A percentile compares a stretch with the other conserved stretches of the same genome.
Conservation (phyloP, 2,888 invertebrate genomes). For the Coelopa pilipes region DNA sequence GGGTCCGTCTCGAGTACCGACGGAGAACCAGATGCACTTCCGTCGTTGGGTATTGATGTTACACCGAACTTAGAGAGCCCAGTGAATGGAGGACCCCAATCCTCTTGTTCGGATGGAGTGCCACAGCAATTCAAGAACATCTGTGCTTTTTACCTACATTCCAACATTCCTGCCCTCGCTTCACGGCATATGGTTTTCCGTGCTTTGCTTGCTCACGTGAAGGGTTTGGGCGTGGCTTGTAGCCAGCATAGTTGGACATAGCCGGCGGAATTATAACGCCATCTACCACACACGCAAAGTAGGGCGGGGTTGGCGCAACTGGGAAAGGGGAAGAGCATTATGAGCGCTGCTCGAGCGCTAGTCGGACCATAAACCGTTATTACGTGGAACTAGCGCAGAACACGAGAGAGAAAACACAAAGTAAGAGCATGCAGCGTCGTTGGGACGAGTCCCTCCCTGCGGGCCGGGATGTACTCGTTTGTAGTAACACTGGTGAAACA, state of each 20-base stretch:
- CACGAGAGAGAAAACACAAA: slow-evolving; percentile 42
- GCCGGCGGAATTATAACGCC: slow-evolving; percentile 38
- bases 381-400: slow-evolving; percentile 39
- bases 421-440: slow-evolving; percentile 34
- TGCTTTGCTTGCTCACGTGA: slow-evolving; percentile 53
- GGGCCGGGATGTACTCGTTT: slow-evolving; percentile 45
- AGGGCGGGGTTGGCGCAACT: background rate
- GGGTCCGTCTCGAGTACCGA: no score
- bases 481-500: slow-evolving; percentile 49
- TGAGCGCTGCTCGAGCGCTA: slow-evolving; percentile 22
- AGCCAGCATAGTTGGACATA: slow-evolving; percentile 53
- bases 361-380: slow-evolving; percentile 41
- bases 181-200: slow-evolving; percentile 49
- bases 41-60: no score
- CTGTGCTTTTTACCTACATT: background rate
- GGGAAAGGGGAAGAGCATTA: slow-evolving; percentile 20
- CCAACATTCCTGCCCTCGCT: slow-evolving; percentile 44
- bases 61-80: no score
- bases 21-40: no score
- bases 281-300: slow-evolving; percentile 27
- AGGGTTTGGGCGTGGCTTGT: slow-evolving; percentile 65
- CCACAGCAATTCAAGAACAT: background rate
- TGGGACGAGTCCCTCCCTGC: background rate
- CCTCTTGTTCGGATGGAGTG: background rate
- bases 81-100: no score